Base-by-base conservation (phyloP, 2,888 invertebrate species). In the Polyommatus icarus region DNA sequence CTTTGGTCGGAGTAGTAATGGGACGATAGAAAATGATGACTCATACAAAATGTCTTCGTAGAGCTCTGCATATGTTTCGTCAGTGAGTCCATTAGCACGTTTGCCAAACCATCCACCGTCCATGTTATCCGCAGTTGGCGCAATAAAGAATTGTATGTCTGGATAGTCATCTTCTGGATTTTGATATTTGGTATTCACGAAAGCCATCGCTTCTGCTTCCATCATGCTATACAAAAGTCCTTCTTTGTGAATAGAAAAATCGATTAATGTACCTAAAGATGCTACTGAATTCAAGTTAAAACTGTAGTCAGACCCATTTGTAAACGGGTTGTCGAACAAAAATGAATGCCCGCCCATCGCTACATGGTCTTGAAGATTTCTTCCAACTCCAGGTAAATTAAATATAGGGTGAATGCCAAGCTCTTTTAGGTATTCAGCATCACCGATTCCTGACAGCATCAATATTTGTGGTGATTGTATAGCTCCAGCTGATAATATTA, bases 401-500 rank as follows among this genome's bases (percentile, higher is more conserved):
- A 91, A 91, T 29, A 97, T 87, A 0, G 96, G 93, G 29, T 95
- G 91, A 72, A 97, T 96, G 0, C 95, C 95, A 36, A 95, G 84
- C 72, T 96, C 93, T 76, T 92, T 87, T 4, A 97, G 90, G 84
- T 97, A 96, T 10, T 94, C 89, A 5, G 90, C 90, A 0, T 97
- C 96, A 4, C 97, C 97, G 15, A 98, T 94, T 0, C 98, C 98
- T 1, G 98, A 97, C 71, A 98, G 87, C 97, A 98, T 97, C 54
- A 99, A 92, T 24, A 98, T 84, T 86, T 98, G 98, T 0, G 98
- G 98, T 3, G 97, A 96, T 85, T 97, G 97, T 80, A 98, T 95
- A 0, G 98, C 90, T 1, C 98, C 99, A 0, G 98, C 98, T 24
- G 98, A 96, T 61, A 99, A 87, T 80, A 99, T 97, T 0, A 99